These are phyloP conservation scores for Papilio aristodemus DNA, from an alignment of 1,140 invertebrate species.

Conservation along the genomic window DNA sequence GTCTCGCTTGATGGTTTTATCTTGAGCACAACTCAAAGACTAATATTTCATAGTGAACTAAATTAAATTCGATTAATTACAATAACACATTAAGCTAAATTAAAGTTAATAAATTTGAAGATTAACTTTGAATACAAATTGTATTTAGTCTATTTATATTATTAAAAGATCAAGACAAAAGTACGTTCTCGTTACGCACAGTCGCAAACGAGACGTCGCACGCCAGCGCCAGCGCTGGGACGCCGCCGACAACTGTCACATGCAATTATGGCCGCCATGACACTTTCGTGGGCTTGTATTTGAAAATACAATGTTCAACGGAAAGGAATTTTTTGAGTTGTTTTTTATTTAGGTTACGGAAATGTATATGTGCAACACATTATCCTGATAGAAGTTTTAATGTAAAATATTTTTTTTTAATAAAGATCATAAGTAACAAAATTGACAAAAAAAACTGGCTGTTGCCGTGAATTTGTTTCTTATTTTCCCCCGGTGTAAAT, in stretches of 20 bases:
- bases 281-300: conserved; percentile 69
- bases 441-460: too few relatives aligned
- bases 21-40: too few relatives aligned
- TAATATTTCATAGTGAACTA: too few relatives aligned
- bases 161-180: conserved; percentile 61
- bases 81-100: neutral
- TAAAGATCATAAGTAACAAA: too few relatives aligned
- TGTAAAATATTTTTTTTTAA: too few relatives aligned
- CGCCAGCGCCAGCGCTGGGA: conserved; percentile 42
- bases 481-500: too few relatives aligned
- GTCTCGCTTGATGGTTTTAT: too few relatives aligned
- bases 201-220: conserved; percentile 55
- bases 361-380: conserved; percentile 22
- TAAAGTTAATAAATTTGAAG: neutral
- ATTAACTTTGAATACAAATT: neutral
- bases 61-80: too few relatives aligned
- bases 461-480: too few relatives aligned
- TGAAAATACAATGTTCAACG: conserved; percentile 62
- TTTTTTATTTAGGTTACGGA: conserved; percentile 37
- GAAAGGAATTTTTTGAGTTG: conserved; percentile 50
- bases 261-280: conserved; percentile 74
- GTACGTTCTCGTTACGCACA: conserved; percentile 66
- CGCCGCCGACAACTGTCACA: conserved; percentile 66
- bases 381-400: neutral
- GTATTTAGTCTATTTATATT: conserved; percentile 44